Evolutionary conservation across 2,797 vertebrate genomes (phyloP), one percentile per base, ranked within the genome.

Genomic region (Ctenosaura bakeri): DNA sequence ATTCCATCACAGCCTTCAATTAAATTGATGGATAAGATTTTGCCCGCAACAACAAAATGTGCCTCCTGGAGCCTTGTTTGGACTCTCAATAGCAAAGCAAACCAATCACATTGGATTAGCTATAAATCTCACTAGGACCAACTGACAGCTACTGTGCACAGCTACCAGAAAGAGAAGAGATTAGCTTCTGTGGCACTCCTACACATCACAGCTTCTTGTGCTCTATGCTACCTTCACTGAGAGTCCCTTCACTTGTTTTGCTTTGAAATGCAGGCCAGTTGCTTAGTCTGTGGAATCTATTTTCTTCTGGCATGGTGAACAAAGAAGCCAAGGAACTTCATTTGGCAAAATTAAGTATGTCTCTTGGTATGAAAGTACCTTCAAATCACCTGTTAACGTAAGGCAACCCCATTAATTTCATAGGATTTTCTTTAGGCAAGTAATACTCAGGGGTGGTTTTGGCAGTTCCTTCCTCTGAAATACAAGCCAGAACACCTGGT

Each of bases 1-100:
- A 94, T 92, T 94, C 89, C 66, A 90, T 79, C 88, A 91, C 71
- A 83, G 90, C 87, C 79, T 93, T 96, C 88, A 94, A 84, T 95
- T 94, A 93, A 89, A 91, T 92, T 94, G 92, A 96, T 85, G 93
- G 92, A 96, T 92, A 93, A 35, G 85, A 73, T 87, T 96, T 94
- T 93, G 69, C 59, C 66, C 92, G 80, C 90, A 91, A 91, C 13
- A 88, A 88, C 83, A 91, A 94, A 94, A 94, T 89, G 38, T 90
- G 74, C 79, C 90, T 90, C 93, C 74, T 88, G 14, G 74, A 94
- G 88, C 83, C 88, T 92, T 94, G 59, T 95, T 96, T 94, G 94
- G 91, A 32, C 76, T 93, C 85, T 88, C 92, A 96, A 94, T 83
- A 90, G 86, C 86, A 89, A 95, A 95, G 89, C 73, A 96, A 95